Evolutionary conservation across 92 coral and sea anemone genomes (phyloP).

Genomic region (Parazoanthus atlanticus): DNA sequence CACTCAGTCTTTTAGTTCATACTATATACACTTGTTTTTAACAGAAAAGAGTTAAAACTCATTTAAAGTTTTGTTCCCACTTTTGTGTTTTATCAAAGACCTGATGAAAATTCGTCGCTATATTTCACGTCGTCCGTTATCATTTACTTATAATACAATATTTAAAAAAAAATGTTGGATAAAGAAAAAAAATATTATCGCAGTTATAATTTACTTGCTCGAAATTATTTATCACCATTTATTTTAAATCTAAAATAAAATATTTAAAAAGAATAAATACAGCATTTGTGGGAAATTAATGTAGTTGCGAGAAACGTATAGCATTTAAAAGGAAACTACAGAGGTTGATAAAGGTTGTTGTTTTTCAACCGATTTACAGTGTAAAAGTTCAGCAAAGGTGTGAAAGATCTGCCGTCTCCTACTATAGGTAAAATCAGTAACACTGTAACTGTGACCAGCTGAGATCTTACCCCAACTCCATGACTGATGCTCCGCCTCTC

Average conservation of each 20-base stretch:
- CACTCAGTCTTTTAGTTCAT: neutral
- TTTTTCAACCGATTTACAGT: neutral
- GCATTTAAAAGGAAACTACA: neutral
- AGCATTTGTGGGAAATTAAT: too few species aligned
- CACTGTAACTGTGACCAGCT: neutral
- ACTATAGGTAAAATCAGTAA: neutral
- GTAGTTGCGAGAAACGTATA: neutral
- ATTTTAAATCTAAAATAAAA: too few species aligned
- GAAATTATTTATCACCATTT: neutral
- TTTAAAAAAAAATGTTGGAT: neutral
- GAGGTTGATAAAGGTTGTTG: neutral
- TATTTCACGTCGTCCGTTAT: neutral
- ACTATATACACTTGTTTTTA: neutral
- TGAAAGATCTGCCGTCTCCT: neutral
- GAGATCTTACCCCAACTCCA: conserved; percentile 26
- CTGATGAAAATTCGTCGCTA: neutral
- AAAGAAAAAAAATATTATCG: neutral
- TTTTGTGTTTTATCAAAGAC: neutral
- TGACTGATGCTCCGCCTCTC: neutral
- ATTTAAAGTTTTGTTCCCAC: neutral
- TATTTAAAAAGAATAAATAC: too few species aligned
- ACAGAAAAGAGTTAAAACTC: too few species aligned
- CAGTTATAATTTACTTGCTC: neutral
- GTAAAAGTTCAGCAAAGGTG: neutral
- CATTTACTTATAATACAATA: too few species aligned